Evolutionary conservation across 2,797 vertebrate genomes (phyloP).

Genomic region (Gambelia wislizenii): DNA sequence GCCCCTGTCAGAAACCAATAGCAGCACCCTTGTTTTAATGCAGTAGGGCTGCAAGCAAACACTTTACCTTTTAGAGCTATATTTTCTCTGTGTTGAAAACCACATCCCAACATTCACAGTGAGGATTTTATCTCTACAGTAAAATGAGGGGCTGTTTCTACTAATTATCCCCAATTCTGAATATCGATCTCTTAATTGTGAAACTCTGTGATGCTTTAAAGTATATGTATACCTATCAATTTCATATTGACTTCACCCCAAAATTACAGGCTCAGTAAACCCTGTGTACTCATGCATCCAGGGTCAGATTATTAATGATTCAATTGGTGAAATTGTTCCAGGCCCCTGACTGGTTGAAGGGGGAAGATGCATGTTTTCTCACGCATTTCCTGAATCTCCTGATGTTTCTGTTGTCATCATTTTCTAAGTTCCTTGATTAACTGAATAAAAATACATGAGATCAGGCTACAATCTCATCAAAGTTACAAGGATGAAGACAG

Average conservation of each 20-base stretch:
- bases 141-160: background rate
- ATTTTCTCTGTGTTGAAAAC: background rate
- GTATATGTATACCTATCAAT: background rate
- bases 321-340: no score
- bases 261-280: background rate
- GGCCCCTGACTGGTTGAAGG: no score
- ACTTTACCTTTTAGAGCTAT: background rate
- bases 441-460: no score
- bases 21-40: background rate
- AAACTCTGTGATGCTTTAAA: background rate
- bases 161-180: background rate
- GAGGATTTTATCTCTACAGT: background rate
- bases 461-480: no score
- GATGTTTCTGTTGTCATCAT: no score
- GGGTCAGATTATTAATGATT: no score
- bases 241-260: background rate
- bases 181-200: background rate
- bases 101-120: no score
- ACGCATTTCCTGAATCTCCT: no score
- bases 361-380: no score
- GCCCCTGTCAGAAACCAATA: background rate
- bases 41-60: background rate
- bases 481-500: no score
- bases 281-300: background rate
- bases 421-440: no score